These are phyloP conservation scores for Stenotaenia linearis DNA, from an alignment of 2,888 invertebrate genomes.

Conservation along the genomic window DNA sequence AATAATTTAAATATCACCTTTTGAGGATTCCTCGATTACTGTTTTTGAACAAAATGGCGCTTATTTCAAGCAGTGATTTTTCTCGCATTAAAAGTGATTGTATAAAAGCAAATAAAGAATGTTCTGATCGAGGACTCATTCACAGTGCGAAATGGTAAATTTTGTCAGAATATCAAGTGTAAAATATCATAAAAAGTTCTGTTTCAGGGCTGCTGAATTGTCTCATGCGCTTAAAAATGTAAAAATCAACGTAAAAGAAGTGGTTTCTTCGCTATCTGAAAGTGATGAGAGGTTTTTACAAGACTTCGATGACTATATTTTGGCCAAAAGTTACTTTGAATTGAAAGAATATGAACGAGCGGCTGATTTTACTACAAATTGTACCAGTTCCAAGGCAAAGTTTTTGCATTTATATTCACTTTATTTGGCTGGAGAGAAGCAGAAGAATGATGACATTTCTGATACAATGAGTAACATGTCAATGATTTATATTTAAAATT, in stretches of 20 bases:
- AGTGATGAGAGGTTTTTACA: conserved; percentile 48
- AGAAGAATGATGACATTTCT: conserved; percentile 74
- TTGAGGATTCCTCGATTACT: no score
- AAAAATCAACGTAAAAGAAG: conserved; percentile 48
- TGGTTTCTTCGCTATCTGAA: conserved; percentile 39
- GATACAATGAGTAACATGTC: conserved; percentile 53
- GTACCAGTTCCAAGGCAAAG: conserved; percentile 62
- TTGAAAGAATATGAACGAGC: conserved; percentile 76
- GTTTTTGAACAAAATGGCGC: conserved; percentile 34
- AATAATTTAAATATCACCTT: no score
- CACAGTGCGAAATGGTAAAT: conserved; percentile 74
- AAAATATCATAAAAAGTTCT: neutral
- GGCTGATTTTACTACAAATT: conserved; percentile 69
- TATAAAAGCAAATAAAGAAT: conserved; percentile 61
- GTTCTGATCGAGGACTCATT: conserved; percentile 69
- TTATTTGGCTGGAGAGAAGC: conserved; percentile 85
- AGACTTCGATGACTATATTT: conserved; percentile 65
- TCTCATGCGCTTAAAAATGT: conserved; percentile 68
- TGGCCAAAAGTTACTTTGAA: conserved; percentile 85
- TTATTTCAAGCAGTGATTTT: conserved; percentile 48
- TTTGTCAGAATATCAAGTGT: neutral
- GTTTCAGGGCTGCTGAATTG: conserved; percentile 66
- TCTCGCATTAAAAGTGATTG: conserved; percentile 61
- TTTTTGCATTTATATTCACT: conserved; percentile 81
- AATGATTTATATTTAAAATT: neutral